These are phyloP conservation scores for Tragelaphus scriptus DNA, from an alignment of 2,113 vertebrate species.

Conservation along the genomic window DNA sequence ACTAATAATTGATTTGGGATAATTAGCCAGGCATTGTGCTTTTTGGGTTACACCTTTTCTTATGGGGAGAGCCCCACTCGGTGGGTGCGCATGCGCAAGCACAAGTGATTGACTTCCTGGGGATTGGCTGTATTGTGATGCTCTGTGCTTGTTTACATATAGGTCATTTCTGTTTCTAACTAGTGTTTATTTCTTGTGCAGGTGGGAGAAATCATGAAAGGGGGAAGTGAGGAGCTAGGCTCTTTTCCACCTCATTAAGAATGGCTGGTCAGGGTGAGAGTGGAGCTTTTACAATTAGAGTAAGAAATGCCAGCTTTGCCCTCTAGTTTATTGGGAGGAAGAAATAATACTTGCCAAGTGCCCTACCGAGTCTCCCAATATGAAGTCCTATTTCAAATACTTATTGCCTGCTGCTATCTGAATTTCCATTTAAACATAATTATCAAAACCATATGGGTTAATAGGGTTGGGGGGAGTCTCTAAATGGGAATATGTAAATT, in stretches of 20 bases:
- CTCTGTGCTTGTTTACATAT: not conserved
- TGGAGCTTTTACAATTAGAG: not conserved
- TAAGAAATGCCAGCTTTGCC: conserved; percentile 43
- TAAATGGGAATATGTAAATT: conserved; percentile 55
- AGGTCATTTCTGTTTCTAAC: not conserved
- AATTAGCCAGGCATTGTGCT: not conserved
- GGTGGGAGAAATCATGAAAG: not conserved
- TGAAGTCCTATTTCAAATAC: conserved; percentile 61
- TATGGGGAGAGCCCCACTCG: not conserved
- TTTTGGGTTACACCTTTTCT: not conserved
- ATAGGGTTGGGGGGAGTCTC: conserved; percentile 18
- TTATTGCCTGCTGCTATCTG: conserved; percentile 59
- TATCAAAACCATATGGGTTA: conserved; percentile 60
- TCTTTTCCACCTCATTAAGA: not conserved
- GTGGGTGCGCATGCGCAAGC: not conserved
- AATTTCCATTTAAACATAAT: conserved; percentile 70
- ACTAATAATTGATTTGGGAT: not conserved
- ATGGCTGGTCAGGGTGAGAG: not conserved
- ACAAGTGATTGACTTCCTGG: not conserved
- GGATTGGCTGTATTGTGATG: not conserved
- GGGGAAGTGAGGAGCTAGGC: not conserved
- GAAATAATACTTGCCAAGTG: conserved; percentile 37
- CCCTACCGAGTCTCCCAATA: conserved; percentile 31
- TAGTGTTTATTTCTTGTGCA: not conserved
- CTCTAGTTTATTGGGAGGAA: not conserved